Percentiles rank a stretch among this genome's conserved stretches.
These are phyloP conservation scores for Actinostola sp. DNA, from an alignment of 92 coral and sea anemone species.

Conservation along the genomic window DNA sequence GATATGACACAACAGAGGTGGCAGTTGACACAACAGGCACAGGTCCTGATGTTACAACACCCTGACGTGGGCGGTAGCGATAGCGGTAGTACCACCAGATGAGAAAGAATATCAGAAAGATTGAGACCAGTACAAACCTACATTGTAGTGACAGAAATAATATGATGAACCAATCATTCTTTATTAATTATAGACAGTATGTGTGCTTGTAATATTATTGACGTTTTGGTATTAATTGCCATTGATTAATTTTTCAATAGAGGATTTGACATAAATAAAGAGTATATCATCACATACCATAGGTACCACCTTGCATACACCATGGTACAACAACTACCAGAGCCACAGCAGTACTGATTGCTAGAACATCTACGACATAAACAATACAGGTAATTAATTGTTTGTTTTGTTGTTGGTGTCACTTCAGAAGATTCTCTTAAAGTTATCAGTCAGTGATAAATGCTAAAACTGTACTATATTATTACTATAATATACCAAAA, in stretches of 20 bases:
- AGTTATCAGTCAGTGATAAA: not conserved
- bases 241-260: not conserved
- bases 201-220: no score
- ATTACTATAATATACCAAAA: no score
- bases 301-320: slow-evolving; percentile 95
- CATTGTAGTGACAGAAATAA: no score
- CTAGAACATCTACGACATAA: slow-evolving; percentile 89
- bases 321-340: slow-evolving; percentile 73
- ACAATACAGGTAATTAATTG: no score
- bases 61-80: slow-evolving; percentile 80
- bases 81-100: slow-evolving; percentile 98
- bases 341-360: slow-evolving; percentile 87
- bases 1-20: slow-evolving; percentile 16
- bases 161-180: no score
- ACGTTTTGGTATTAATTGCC: no score
- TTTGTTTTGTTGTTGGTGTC: no score
- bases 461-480: no score
- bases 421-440: no score
- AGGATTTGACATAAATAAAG: not conserved
- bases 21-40: slow-evolving; percentile 23
- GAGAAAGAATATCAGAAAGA: slow-evolving; percentile 55
- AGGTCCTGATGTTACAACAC: slow-evolving; percentile 29
- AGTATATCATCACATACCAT: slow-evolving; percentile 67
- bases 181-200: no score
- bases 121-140: slow-evolving; percentile 64